Conservation (phyloP, 2,113 vertebrate genomes). For the Ictalurus punctatus region DNA sequence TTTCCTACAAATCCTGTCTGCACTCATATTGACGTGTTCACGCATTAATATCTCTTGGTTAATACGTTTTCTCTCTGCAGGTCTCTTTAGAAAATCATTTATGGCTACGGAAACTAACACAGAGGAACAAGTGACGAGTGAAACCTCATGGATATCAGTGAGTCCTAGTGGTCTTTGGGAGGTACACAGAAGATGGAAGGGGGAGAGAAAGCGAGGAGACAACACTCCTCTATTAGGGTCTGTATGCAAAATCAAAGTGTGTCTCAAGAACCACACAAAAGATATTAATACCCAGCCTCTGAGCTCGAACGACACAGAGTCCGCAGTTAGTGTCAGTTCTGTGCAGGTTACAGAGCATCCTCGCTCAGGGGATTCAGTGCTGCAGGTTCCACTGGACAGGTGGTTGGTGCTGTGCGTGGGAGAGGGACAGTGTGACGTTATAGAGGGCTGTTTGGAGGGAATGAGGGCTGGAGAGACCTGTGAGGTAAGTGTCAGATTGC, state of each 20-base stretch:
- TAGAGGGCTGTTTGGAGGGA: slow-evolving; percentile 80
- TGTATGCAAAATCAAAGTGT: slow-evolving; percentile 71
- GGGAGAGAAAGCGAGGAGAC: slow-evolving; percentile 54
- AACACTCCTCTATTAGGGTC: slow-evolving; percentile 76
- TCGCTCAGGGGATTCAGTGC: slow-evolving; percentile 64
- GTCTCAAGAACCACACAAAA: slow-evolving; percentile 45
- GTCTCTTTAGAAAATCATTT: background rate
- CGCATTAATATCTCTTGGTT: background rate
- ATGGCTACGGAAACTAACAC: slow-evolving; percentile 19
- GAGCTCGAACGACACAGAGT: slow-evolving; percentile 13
- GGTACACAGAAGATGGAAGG: slow-evolving; percentile 60
- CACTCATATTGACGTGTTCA: background rate
- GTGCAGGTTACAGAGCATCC: slow-evolving; percentile 24
- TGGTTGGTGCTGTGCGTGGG: slow-evolving; percentile 73
- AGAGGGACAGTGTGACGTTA: slow-evolving; percentile 78
- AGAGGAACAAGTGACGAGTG: background rate
- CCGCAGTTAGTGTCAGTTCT: background rate
- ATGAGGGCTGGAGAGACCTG: slow-evolving; percentile 79
- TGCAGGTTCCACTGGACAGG: slow-evolving; percentile 70
- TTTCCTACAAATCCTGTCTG: background rate
- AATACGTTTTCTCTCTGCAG: background rate
- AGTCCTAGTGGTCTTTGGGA: slow-evolving; percentile 68
- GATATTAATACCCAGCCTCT: background rate
- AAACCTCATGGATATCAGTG: slow-evolving; percentile 69
- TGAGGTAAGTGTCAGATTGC: slow-evolving; percentile 63